Evolutionary conservation across 2,888 invertebrate genomes (phyloP), one percentile per base, ranked within the genome.

Genomic region (Hofmannophila pseudospretella): DNA sequence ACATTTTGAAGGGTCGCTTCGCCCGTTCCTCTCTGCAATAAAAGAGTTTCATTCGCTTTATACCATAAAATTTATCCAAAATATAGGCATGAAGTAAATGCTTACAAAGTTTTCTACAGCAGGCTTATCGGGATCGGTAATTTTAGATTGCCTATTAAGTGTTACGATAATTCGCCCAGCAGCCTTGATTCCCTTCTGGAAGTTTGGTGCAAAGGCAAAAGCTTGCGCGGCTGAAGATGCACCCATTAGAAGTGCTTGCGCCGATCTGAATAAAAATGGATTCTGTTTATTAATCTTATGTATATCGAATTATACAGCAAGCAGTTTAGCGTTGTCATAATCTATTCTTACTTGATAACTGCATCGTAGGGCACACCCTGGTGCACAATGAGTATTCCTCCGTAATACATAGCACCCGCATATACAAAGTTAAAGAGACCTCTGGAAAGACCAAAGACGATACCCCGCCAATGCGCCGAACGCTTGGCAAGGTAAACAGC

Each of bases 191-290:
- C 94, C 94, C 73, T 94, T 94, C 54, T 93, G 93, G 79, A 94
- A 92, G 67, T 94, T 94, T 1, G 94, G 94, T 0, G 94, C 93
- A 70, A 94, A 94, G 0, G 92, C 90, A 34, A 92, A 88, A 0
- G 89, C 90, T 50, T 89, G 89, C n/a, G 90, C 91, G 20, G 93
- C 90, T 9, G 92, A 90, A n/a, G 91, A 89, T 0, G 92, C 90
- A 4, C 93, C 92, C 88, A 92, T 91, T 22, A 93, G 84, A 4
- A 93, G 71, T 0, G 92, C 91, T 76, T 94, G 93, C 0, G 92
- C 90, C 11, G 93, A 92, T 64, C 93, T 94, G 51, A n/a, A 22
- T 23, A 16, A 16, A 16, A 4, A 26, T 26, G n/a, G n/a, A n/a
- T n/a, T n/a, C n/a, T n/a, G n/a, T n/a, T n/a, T n/a, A n/a, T n/a